phyloP scores from a whole-genome alignment of 2,113 vertebrate species.

The Clarias macrocephalus region DNA sequence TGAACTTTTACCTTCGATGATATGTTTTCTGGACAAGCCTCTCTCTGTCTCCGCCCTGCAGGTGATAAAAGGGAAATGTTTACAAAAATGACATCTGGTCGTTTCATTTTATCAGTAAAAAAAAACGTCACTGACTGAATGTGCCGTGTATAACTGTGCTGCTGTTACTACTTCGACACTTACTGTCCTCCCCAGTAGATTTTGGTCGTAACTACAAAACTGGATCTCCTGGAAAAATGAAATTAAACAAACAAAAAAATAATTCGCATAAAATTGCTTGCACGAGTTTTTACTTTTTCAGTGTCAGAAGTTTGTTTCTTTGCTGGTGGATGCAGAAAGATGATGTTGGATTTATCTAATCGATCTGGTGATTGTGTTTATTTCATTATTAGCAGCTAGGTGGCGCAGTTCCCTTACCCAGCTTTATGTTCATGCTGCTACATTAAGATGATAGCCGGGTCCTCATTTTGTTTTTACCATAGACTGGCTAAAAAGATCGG shows the following conservation, averaged over 20 bases:
- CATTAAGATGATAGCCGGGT: no score
- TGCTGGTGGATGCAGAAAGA: background rate
- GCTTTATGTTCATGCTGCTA: no score
- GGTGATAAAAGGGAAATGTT: constrained; percentile 39
- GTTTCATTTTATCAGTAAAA: background rate
- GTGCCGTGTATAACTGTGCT: background rate
- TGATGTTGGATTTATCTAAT: background rate
- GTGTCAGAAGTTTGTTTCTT: background rate
- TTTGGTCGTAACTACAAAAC: constrained; percentile 89
- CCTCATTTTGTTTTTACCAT: no score
- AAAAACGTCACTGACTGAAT: background rate
- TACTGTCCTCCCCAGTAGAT: constrained; percentile 93
- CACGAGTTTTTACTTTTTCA: background rate
- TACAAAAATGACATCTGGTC: background rate
- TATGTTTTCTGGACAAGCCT: constrained; percentile 90
- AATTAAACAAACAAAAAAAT: constrained; percentile 12
- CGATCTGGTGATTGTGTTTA: no score
- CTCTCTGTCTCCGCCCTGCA: constrained; percentile 87
- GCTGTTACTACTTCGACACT: constrained; percentile 62
- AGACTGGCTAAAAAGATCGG: no score
- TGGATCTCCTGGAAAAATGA: constrained; percentile 72
- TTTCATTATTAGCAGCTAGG: background rate
- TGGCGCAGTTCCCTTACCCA: no score
- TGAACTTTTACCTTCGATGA: constrained; percentile 82
- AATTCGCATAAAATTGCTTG: background rate